These are phyloP conservation scores for Sphaeramia orbicularis DNA, from an alignment of 2,797 vertebrate genomes.

Conservation along the genomic window DNA sequence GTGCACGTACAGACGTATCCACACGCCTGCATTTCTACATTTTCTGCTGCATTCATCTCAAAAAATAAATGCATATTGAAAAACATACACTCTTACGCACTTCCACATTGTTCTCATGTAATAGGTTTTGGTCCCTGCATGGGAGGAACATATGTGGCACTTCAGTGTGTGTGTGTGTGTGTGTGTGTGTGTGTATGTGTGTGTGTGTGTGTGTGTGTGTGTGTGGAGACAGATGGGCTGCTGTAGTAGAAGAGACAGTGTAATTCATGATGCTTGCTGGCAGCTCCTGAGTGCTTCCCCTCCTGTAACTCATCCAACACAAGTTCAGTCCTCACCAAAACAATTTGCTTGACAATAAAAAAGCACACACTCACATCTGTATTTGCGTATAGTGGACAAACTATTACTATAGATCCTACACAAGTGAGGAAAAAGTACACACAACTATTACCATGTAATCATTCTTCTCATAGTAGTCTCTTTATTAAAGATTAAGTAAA, in stretches of 20 bases:
- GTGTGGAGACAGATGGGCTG: conserved; percentile 66
- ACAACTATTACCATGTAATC: conserved; percentile 18
- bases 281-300: conserved; percentile 62
- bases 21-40: not conserved
- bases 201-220: conserved; percentile 37
- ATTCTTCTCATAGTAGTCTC: not conserved
- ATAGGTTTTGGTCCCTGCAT: conserved; percentile 28
- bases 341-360: conserved; percentile 30
- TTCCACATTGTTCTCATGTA: conserved; percentile 40
- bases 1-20: not conserved
- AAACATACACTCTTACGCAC: conserved; percentile 16
- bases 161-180: conserved; percentile 33
- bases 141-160: conserved; percentile 39
- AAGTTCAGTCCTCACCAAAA: conserved; percentile 52
- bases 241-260: conserved; percentile 65
- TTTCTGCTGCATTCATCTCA: conserved; percentile 4
- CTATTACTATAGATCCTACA: conserved; percentile 9
- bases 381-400: not conserved
- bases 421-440: conserved; percentile 40
- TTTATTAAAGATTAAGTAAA: conserved; percentile 17
- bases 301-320: conserved; percentile 53
- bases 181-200: conserved; percentile 41
- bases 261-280: conserved; percentile 70
- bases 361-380: conserved; percentile 20
- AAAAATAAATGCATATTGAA: no score